Evolutionary conservation across 2,888 invertebrate species (phyloP).

Genomic region (Amblyjoppa fuscipennis): DNA sequence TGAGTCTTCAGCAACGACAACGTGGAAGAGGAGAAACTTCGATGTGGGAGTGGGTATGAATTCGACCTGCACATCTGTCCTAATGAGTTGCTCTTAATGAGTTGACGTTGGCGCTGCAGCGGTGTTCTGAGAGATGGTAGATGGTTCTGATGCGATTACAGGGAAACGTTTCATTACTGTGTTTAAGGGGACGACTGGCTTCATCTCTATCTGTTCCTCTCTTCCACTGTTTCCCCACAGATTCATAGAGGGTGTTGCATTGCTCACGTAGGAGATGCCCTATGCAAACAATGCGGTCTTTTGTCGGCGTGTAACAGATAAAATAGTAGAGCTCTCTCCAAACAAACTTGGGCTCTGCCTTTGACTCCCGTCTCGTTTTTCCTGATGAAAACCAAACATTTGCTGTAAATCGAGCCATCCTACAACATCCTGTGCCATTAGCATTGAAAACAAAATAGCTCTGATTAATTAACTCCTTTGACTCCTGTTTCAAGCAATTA

Average conservation of each 20-base stretch:
- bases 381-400: constrained; percentile 17
- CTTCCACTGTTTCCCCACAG: constrained; percentile 5
- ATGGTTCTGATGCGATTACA: constrained; percentile 47
- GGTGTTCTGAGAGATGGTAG: constrained; percentile 5
- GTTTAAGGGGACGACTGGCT: constrained; percentile 68
- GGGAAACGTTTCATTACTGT: constrained; percentile 73
- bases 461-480: constrained; percentile 2
- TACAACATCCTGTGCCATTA: neutral
- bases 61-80: constrained; percentile 65
- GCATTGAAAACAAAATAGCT: neutral
- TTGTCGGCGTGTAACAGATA: constrained; percentile 13
- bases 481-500: neutral
- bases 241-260: constrained; percentile 25
- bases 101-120: constrained; percentile 67
- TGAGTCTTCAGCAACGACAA: constrained; percentile 13
- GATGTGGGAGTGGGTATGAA: constrained; percentile 9
- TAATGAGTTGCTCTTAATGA: constrained; percentile 77
- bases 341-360: neutral
- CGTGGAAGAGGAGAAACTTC: constrained; percentile 20
- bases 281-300: neutral
- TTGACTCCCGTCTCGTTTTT: constrained; percentile 20
- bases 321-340: constrained; percentile 8
- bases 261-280: constrained; percentile 1
- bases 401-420: neutral
- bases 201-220: constrained; percentile 14